A percentile compares a stretch with the other conserved stretches of the same genome.
These are phyloP conservation scores for Girardia tigrina DNA, from an alignment of 2,888 invertebrate genomes.

Conservation along the genomic window DNA sequence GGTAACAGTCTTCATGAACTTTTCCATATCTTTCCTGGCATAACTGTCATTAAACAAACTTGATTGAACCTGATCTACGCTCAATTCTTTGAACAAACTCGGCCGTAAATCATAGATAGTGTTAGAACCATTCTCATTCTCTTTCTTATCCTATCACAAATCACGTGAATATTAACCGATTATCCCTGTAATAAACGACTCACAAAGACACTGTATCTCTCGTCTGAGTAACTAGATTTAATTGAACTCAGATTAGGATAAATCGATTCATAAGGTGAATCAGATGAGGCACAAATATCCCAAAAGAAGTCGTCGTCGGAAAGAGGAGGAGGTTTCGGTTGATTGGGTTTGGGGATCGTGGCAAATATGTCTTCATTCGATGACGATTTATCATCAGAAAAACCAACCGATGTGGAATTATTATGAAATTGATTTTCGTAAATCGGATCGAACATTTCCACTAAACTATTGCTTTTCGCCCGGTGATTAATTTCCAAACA, in stretches of 20 bases:
- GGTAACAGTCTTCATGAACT: not conserved
- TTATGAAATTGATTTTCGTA: not conserved
- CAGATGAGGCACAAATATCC: not conserved
- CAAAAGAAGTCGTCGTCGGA: not conserved
- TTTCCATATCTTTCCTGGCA: not conserved
- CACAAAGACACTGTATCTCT: not conserved
- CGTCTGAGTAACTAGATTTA: not conserved
- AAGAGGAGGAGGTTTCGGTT: not conserved
- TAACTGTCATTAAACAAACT: not conserved
- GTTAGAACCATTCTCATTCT: not conserved
- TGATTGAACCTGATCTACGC: not conserved
- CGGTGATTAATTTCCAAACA: not conserved
- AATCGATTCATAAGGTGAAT: not conserved
- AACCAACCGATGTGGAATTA: not conserved
- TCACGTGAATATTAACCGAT: too few relatives aligned
- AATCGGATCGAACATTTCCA: slow-evolving; percentile 16
- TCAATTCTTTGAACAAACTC: not conserved
- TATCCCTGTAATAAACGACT: too few relatives aligned
- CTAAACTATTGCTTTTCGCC: slow-evolving; percentile 4
- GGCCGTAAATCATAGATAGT: not conserved
- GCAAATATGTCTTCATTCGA: not conserved
- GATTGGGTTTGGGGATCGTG: too few relatives aligned
- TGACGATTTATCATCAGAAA: not conserved
- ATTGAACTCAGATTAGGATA: not conserved
- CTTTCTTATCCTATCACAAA: not conserved